Base-by-base conservation (phyloP, 2,888 invertebrate species). In the Coelinius sp. region DNA sequence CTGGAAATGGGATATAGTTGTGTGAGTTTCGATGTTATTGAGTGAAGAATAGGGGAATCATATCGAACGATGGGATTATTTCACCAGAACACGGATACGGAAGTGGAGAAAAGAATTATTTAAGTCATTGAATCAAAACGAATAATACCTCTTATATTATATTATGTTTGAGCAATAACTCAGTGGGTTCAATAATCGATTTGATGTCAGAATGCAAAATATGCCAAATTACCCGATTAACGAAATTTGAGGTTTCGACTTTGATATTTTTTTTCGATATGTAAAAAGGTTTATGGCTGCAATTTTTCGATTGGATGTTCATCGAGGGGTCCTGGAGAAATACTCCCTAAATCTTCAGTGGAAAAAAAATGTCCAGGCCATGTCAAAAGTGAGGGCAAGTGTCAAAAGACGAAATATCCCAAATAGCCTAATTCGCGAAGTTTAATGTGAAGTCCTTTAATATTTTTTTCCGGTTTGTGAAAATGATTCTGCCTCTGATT, bases 91-190 rank as follows among this genome's bases (percentile, higher is more conserved):
- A 4, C 1, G 14, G 25, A 66, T 53, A 24, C 44, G 35, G 46
- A 62, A 44, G 27, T 27, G 62, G 35, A 59, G 44, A 44, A 46
- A 44, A 44, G 46, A 62, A 46, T 68, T 68, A 62, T 44, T n/a
- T 25, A 49, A 62, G 68, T 68, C 25, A 68, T 68, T 68, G 66
- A 66, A 66, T 66, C 46, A 24, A 25, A 66, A 31, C 66, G 27
- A 52, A 66, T 66, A 27, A 31, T 17, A 0, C 35, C 44, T 14
- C 6, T 3, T n/a, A 31, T 31, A 31, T 44, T 10, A 44, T 44
- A 17, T 44, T 44, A 0, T n/a, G 44, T 44, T 44, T 44, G 12
- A 44, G 8, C 44, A 44, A 44, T 44, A 44, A 44, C 12, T 44
- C 44, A 44, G 44, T 44, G 44, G 10, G 35, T 35, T n/a, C 12